Conservation (phyloP, 2,113 vertebrate genomes). For the Forbesichthys papilliferus region DNA sequence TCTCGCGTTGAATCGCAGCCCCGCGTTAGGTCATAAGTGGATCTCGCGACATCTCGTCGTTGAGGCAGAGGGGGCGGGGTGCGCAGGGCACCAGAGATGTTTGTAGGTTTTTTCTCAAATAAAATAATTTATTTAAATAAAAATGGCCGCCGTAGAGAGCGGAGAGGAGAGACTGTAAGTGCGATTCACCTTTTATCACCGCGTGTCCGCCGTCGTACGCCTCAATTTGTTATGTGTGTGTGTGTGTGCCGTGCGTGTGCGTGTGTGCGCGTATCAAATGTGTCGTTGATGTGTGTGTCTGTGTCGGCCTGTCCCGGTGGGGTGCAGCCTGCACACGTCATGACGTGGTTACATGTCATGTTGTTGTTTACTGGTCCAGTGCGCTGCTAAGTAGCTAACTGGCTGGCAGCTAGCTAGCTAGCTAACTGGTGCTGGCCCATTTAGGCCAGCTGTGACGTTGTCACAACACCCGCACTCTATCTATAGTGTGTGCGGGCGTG, state of each 20-base stretch:
- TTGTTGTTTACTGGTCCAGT: not conserved
- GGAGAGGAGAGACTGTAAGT: constrained; percentile 83
- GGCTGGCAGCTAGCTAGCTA: constrained; percentile 3
- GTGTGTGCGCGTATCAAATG: constrained; percentile 61
- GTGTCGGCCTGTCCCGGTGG: constrained; percentile 66
- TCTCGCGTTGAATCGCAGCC: constrained; percentile 60
- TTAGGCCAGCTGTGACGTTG: too few relatives aligned
- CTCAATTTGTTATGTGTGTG: constrained; percentile 31
- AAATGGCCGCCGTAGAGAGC: constrained; percentile 85
- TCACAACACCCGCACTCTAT: too few relatives aligned
- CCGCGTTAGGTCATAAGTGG: constrained; percentile 33
- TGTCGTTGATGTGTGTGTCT: constrained; percentile 64
- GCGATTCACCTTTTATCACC: constrained; percentile 60
- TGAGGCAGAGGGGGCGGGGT: constrained; percentile 71
- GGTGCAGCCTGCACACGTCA: constrained; percentile 79
- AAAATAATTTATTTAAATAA: constrained; percentile 86
- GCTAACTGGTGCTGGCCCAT: constrained; percentile 14
- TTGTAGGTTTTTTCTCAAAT: constrained; percentile 76
- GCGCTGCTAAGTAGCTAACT: constrained; percentile 30
- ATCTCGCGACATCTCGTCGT: constrained; percentile 57
- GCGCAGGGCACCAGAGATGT: constrained; percentile 76
- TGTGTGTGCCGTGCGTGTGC: constrained; percentile 41
- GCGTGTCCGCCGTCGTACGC: constrained; percentile 37
- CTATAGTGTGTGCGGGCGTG: not conserved
- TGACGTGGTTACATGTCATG: constrained; percentile 29